Conservation (phyloP, 64 coral and sea anemone species). For the Porites australiensis region DNA sequence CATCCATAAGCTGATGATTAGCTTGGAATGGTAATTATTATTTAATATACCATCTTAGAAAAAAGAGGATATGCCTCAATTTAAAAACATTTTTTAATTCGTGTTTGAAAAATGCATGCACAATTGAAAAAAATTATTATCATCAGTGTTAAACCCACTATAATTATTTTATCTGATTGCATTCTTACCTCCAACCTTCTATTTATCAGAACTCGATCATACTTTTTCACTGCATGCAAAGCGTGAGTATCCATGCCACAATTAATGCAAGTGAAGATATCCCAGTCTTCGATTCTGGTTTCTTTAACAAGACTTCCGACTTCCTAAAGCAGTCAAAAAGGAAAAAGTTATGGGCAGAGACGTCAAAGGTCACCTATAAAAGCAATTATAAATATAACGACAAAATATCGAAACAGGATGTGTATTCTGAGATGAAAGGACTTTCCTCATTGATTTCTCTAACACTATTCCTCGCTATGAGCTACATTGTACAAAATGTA, state of each 20-base stretch:
- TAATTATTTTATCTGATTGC: not conserved
- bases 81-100: no score
- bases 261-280: conserved; percentile 81
- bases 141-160: not conserved
- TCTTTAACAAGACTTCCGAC: conserved; percentile 71
- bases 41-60: no score
- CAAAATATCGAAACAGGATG: no score
- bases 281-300: conserved; percentile 77
- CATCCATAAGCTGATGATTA: not conserved
- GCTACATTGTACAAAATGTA: not conserved
- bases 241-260: conserved; percentile 66
- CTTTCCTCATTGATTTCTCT: not conserved
- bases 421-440: no score
- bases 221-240: conserved; percentile 82
- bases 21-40: no score
- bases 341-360: not conserved
- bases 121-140: not conserved
- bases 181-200: conserved; percentile 68
- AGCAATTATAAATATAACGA: not conserved
- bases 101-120: no score
- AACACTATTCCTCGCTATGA: not conserved
- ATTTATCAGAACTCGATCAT: conserved; percentile 73
- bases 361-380: not conserved
- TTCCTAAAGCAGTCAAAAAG: conserved; percentile 51
- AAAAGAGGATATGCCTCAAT: no score